Evolutionary conservation across 2,888 invertebrate species (phyloP).

Genomic region (Kryphioiulus occultus): DNA sequence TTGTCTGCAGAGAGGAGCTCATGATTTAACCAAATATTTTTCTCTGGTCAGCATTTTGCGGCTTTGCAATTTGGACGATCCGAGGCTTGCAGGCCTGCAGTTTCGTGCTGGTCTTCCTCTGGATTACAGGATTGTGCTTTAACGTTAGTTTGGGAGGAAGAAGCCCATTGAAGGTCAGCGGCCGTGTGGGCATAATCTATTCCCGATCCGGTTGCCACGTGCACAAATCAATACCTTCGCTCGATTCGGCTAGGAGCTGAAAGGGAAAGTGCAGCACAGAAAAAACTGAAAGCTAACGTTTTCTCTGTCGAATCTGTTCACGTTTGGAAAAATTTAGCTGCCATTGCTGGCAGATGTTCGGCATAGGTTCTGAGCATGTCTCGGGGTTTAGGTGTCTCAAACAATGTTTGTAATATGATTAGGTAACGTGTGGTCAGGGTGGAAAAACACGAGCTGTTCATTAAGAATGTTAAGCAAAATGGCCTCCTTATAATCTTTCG

Average conservation of each 20-base stretch:
- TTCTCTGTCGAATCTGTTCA: neutral
- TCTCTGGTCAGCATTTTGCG: constrained; percentile 30
- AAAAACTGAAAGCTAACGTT: neutral
- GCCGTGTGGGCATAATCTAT: neutral
- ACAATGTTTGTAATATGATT: neutral
- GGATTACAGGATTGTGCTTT: neutral
- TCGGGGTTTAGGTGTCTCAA: neutral
- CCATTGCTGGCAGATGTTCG: neutral
- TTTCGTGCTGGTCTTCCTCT: neutral
- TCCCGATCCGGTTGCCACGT: constrained; percentile 36
- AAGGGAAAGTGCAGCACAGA: neutral
- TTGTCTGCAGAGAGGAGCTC: neutral
- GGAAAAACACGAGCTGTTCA: neutral
- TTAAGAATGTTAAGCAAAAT: neutral
- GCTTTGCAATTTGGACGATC: neutral
- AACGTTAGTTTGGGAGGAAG: neutral
- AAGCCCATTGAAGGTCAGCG: constrained; percentile 34
- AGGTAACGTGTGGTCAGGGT: neutral
- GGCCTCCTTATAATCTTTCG: neutral
- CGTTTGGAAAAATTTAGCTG: neutral
- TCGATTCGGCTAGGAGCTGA: neutral
- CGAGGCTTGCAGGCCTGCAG: neutral
- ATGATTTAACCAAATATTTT: neutral
- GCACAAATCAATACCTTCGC: constrained; percentile 28
- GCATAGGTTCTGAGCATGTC: no score